These are phyloP conservation scores for Falco concolor DNA, from an alignment of 2,797 vertebrate genomes.

Conservation along the genomic window DNA sequence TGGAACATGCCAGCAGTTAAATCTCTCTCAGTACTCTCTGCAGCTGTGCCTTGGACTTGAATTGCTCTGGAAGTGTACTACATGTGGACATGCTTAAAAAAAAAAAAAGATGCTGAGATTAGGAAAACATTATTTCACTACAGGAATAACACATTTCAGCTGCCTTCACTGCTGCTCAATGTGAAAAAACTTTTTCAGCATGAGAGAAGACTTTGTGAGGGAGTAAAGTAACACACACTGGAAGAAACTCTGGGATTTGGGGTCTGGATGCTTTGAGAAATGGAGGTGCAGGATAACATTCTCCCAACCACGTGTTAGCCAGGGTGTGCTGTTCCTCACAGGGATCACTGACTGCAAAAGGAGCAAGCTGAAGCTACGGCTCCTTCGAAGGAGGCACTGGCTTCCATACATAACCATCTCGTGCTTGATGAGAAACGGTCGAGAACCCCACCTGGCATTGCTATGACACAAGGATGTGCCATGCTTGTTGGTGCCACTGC, in stretches of 20 bases:
- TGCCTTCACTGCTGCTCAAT: neutral
- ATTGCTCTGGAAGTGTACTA: neutral
- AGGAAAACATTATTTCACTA: slow-evolving; percentile 56
- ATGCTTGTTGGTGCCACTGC: neutral
- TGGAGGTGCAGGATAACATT: neutral
- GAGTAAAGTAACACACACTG: neutral
- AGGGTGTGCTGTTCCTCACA: neutral
- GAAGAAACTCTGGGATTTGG: neutral
- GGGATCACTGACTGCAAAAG: neutral
- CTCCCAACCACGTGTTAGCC: neutral
- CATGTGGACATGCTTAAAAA: slow-evolving; percentile 58
- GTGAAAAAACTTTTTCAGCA: neutral
- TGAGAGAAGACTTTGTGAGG: neutral
- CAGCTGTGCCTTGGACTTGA: slow-evolving; percentile 39
- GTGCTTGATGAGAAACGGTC: rapidly evolving
- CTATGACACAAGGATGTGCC: neutral
- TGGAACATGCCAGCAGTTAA: neutral
- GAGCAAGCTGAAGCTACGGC: neutral
- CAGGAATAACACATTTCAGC: slow-evolving; percentile 58
- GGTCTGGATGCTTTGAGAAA: neutral
- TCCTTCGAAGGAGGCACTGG: neutral
- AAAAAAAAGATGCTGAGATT: slow-evolving; percentile 62
- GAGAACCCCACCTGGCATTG: neutral
- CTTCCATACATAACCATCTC: neutral
- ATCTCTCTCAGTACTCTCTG: slow-evolving; percentile 13